A percentile compares a stretch with the other conserved stretches of the same genome.
These are phyloP conservation scores for Oryzias curvinotus DNA, from an alignment of 2,113 vertebrate genomes.

Conservation along the genomic window DNA sequence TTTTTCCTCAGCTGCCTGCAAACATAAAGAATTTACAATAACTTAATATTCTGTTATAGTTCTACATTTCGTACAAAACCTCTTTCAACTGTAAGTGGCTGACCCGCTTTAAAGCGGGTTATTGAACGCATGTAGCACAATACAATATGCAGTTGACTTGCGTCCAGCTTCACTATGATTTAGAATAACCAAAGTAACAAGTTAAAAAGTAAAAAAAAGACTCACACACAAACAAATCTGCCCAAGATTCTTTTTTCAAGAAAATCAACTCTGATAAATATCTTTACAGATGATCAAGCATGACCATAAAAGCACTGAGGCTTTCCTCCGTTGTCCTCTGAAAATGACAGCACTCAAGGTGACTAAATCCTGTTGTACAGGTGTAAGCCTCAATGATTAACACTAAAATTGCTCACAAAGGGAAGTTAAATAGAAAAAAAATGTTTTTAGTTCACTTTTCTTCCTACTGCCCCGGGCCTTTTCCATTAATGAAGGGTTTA, in stretches of 20 bases:
- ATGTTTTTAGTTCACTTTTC: conserved; percentile 42
- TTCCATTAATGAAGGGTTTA: conserved; percentile 65
- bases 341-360: conserved; percentile 18
- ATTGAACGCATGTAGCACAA: too few relatives aligned
- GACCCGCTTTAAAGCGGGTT: too few relatives aligned
- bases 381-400: conserved; percentile 29
- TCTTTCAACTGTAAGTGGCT: too few relatives aligned
- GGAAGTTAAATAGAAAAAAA: conserved; percentile 6
- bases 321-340: neutral
- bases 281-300: neutral
- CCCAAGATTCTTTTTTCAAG: neutral
- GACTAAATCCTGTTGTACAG: conserved; percentile 19
- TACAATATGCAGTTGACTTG: too few relatives aligned
- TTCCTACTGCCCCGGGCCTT: conserved; percentile 51
- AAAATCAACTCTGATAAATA: neutral
- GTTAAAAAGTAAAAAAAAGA: neutral
- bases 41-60: too few relatives aligned
- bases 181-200: neutral
- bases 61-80: too few relatives aligned
- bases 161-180: neutral
- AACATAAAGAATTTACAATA: too few relatives aligned
- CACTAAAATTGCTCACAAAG: conserved; percentile 22
- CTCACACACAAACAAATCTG: neutral
- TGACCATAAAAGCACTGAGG: neutral
- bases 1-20: too few relatives aligned